These are phyloP conservation scores for Neolamprologus fasciatus DNA, from an alignment of 2,113 vertebrate genomes.

Conservation along the genomic window DNA sequence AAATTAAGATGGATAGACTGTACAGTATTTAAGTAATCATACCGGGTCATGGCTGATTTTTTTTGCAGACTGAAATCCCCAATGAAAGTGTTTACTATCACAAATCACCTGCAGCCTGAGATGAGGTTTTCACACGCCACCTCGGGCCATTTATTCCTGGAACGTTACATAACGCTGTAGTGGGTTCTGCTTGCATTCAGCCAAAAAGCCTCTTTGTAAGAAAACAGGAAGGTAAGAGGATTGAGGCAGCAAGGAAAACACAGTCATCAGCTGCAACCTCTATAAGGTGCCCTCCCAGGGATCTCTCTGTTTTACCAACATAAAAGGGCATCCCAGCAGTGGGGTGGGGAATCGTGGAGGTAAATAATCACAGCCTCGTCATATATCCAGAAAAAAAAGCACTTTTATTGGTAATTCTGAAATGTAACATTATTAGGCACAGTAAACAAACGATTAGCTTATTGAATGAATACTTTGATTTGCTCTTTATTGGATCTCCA, in stretches of 20 bases:
- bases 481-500: background rate
- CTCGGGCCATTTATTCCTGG: slow-evolving; percentile 50
- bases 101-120: slow-evolving; percentile 40
- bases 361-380: background rate
- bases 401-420: background rate
- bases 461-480: background rate
- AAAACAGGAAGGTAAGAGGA: slow-evolving; percentile 33
- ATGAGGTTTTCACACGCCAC: slow-evolving; percentile 27
- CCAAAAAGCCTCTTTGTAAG: slow-evolving; percentile 15
- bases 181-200: slow-evolving; percentile 24
- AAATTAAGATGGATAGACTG: background rate
- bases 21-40: background rate
- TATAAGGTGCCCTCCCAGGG: background rate
- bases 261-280: background rate
- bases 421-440: background rate
- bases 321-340: background rate
- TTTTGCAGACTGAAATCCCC: background rate
- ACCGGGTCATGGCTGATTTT: background rate
- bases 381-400: background rate
- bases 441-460: background rate
- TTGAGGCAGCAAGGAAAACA: background rate
- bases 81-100: slow-evolving; percentile 14
- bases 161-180: slow-evolving; percentile 41
- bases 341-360: background rate
- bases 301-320: background rate